Conservation (phyloP, 2,797 vertebrate species). For the Prunella strophiata region DNA sequence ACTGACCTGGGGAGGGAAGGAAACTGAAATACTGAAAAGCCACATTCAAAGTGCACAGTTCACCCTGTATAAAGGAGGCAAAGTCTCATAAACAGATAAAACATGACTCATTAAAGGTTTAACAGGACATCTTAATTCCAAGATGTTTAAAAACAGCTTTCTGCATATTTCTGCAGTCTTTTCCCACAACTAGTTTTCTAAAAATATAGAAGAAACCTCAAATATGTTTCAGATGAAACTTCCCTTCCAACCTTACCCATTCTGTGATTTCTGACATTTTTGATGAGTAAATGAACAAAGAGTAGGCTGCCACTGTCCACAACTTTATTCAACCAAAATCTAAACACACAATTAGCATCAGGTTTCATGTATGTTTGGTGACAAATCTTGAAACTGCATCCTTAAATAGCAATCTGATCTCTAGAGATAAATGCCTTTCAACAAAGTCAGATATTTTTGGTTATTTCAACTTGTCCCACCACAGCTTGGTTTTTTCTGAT, state of each 20-base stretch:
- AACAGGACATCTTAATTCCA: neutral
- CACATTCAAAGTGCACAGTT: neutral
- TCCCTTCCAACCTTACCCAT: neutral
- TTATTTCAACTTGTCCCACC: neutral
- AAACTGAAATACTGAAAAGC: fast-evolving
- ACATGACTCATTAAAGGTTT: neutral
- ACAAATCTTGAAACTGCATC: neutral
- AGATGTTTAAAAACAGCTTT: neutral
- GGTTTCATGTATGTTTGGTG: neutral
- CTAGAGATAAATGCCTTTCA: neutral
- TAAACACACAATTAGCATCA: neutral
- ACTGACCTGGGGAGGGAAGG: neutral
- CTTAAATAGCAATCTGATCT: neutral
- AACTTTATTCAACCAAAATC: neutral
- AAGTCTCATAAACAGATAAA: neutral
- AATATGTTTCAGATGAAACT: neutral
- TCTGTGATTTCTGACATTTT: neutral
- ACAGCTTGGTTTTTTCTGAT: neutral
- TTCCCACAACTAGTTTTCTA: neutral
- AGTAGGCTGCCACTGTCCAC: neutral
- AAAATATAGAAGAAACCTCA: neutral
- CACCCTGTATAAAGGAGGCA: neutral
- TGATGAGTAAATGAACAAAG: neutral
- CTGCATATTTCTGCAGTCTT: neutral
- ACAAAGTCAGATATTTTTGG: neutral